phyloP scores from a whole-genome alignment of 2,888 invertebrate species.

The Polyploca ridens region DNA sequence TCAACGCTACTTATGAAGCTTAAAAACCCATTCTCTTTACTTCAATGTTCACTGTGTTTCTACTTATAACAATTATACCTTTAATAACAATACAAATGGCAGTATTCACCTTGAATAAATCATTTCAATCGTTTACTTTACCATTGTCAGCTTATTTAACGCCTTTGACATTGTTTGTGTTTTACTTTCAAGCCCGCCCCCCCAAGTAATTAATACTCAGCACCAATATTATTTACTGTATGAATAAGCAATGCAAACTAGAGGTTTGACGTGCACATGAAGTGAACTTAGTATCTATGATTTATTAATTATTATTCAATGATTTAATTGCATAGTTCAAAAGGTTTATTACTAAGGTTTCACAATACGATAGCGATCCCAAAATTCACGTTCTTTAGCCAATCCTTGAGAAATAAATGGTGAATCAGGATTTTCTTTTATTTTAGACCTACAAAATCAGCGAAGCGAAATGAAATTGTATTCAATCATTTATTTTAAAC shows the following conservation, averaged over 20 bases:
- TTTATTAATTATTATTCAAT: not conserved
- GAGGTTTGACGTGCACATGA: not conserved
- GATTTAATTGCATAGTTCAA: slow-evolving; percentile 1
- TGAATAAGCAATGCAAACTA: not conserved
- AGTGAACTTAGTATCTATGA: slow-evolving; percentile 1
- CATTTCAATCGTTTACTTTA: slow-evolving; percentile 39
- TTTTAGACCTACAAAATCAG: not conserved
- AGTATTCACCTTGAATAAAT: slow-evolving; percentile 51
- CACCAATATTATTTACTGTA: slow-evolving; percentile 2
- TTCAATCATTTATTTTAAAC: not conserved
- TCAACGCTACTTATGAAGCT: not conserved
- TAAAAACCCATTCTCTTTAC: slow-evolving; percentile 23
- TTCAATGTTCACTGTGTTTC: slow-evolving; percentile 25
- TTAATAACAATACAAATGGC: slow-evolving; percentile 40
- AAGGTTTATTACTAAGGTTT: slow-evolving; percentile 5
- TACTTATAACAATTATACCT: slow-evolving; percentile 34
- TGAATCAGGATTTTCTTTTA: not conserved
- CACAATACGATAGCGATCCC: not conserved
- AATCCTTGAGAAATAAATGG: not conserved
- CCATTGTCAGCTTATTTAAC: slow-evolving; percentile 29
- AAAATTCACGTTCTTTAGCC: not conserved
- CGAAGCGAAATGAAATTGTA: not conserved
- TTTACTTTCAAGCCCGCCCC: slow-evolving; percentile 26
- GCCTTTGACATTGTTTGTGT: slow-evolving; percentile 28
- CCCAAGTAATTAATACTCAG: slow-evolving; percentile 12